Evolutionary conservation across 2,797 vertebrate species (phyloP).

Genomic region (Hippoglossus hippoglossus): DNA sequence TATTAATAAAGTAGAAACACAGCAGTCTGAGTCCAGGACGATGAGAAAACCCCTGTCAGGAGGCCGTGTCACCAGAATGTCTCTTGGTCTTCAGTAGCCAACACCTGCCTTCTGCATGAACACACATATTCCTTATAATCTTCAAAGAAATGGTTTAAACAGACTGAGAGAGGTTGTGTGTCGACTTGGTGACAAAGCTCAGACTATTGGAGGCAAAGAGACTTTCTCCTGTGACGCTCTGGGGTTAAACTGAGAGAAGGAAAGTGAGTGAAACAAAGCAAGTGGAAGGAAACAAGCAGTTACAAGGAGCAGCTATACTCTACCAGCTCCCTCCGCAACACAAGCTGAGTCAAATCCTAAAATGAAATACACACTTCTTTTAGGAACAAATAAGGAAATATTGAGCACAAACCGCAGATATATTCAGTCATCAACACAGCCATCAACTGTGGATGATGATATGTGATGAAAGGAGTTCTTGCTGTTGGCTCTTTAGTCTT

Average conservation of each 20-base stretch:
- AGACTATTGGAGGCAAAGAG: constrained; percentile 56
- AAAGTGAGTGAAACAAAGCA: constrained; percentile 57
- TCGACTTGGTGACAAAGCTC: constrained; percentile 20
- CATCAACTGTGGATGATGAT: constrained; percentile 11
- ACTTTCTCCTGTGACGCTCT: constrained; percentile 70
- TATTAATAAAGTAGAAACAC: constrained; percentile 67
- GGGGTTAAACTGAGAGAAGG: constrained; percentile 52
- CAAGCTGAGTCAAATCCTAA: constrained; percentile 87
- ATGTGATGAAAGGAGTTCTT: not conserved
- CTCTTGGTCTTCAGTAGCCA: constrained; percentile 40
- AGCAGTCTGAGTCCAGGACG: constrained; percentile 51
- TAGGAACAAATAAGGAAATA: constrained; percentile 40
- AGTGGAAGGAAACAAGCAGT: constrained; percentile 61
- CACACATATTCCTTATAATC: not conserved
- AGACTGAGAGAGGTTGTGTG: constrained; percentile 16
- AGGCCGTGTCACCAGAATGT: constrained; percentile 59
- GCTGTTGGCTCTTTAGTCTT: not conserved
- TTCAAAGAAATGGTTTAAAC: constrained; percentile 11
- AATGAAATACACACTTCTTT: constrained; percentile 81
- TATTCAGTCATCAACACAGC: not conserved
- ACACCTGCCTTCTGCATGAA: constrained; percentile 25
- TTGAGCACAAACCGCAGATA: constrained; percentile 23
- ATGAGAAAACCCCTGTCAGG: constrained; percentile 44
- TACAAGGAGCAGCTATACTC: constrained; percentile 78
- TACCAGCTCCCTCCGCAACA: constrained; percentile 88